These are phyloP conservation scores for Eupeodes latifasciatus DNA, from an alignment of 2,888 invertebrate species.

Conservation along the genomic window DNA sequence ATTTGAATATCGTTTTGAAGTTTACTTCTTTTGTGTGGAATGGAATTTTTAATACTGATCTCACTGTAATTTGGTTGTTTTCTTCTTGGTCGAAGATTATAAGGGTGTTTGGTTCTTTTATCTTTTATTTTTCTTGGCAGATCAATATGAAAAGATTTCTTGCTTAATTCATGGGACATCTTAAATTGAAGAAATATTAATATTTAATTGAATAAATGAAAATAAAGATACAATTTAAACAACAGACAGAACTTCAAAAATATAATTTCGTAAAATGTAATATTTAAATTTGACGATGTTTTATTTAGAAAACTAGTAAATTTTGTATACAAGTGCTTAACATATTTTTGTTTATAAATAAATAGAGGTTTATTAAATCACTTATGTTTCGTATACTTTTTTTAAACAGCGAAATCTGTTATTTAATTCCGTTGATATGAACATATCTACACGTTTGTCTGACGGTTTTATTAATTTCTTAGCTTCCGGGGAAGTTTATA, in stretches of 20 bases:
- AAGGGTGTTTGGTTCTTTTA: not conserved
- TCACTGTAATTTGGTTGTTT: slow-evolving; percentile 9
- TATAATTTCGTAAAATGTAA: not conserved
- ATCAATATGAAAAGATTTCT: not conserved
- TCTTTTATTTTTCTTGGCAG: not conserved
- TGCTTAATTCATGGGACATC: not conserved
- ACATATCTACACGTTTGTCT: no score
- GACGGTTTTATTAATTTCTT: no score
- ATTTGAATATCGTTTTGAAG: not conserved
- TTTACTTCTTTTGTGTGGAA: not conserved
- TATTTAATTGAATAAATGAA: not conserved
- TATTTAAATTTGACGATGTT: not conserved
- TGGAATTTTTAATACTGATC: not conserved
- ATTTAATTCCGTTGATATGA: no score
- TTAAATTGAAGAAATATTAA: not conserved
- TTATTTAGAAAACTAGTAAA: no score
- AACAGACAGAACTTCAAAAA: not conserved
- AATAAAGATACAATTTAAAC: not conserved
- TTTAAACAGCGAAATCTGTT: no score
- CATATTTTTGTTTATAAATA: no score
- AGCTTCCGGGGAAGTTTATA: no score
- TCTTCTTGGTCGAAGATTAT: slow-evolving; percentile 19
- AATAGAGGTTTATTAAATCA: no score
- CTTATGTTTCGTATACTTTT: no score
- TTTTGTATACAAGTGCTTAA: not conserved